These are phyloP conservation scores for Cryptocheilus praepositus DNA, from an alignment of 2,888 invertebrate genomes.

Conservation along the genomic window DNA sequence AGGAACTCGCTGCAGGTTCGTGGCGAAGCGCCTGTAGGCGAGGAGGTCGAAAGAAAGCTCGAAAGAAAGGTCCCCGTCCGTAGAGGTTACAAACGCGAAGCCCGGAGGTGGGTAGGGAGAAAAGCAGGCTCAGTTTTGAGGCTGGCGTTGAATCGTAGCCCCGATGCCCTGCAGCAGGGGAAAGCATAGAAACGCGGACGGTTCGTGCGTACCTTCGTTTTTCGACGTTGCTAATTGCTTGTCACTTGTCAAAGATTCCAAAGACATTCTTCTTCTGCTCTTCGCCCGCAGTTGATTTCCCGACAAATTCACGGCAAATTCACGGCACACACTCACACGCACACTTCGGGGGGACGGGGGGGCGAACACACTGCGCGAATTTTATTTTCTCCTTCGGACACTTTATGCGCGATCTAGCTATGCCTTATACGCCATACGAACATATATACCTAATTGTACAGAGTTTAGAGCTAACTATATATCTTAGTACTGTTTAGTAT, in stretches of 20 bases:
- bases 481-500: slow-evolving; percentile 70
- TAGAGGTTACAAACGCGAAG: no score
- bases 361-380: slow-evolving; percentile 26
- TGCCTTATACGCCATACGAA: slow-evolving; percentile 50
- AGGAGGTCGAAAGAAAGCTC: no score
- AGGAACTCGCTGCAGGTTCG: no score
- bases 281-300: slow-evolving; percentile 27
- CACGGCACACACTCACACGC: neutral
- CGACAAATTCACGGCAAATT: slow-evolving; percentile 47
- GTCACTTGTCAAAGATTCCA: slow-evolving; percentile 68
- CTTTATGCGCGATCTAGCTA: slow-evolving; percentile 49
- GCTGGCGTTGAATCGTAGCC: no score
- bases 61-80: no score
- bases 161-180: no score
- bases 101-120: no score
- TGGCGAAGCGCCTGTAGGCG: no score
- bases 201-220: slow-evolving; percentile 55
- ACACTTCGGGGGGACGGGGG: neutral
- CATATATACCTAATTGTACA: slow-evolving; percentile 54
- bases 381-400: slow-evolving; percentile 1
- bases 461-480: slow-evolving; percentile 59
- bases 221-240: slow-evolving; percentile 61
- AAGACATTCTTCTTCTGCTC: slow-evolving; percentile 62
- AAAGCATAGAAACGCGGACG: neutral
- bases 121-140: no score